Percentiles rank a stretch among this genome's conserved stretches.
phyloP scores from a whole-genome alignment of 2,797 vertebrate genomes.

The Gastrophryne carolinensis region DNA sequence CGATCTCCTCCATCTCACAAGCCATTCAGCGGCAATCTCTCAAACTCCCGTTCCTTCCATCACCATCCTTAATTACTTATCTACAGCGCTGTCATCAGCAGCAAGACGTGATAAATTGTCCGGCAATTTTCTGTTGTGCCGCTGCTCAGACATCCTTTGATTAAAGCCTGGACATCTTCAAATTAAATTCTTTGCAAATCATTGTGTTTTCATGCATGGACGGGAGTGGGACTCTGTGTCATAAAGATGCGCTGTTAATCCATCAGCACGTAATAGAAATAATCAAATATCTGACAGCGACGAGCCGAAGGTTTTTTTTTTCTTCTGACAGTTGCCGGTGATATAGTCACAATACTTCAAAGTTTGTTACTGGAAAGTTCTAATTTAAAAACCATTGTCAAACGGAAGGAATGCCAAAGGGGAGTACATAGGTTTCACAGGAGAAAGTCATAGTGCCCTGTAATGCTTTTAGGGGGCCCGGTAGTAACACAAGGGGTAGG shows the following conservation, averaged over 20 bases:
- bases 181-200: constrained; percentile 32
- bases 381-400: too few species aligned
- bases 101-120: constrained; percentile 29
- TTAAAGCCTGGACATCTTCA: constrained; percentile 4
- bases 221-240: background rate
- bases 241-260: constrained; percentile 11
- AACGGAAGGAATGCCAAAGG: too few species aligned
- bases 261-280: background rate
- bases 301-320: background rate
- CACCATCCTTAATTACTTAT: constrained; percentile 33
- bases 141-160: background rate
- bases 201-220: constrained; percentile 11
- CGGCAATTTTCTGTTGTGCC: background rate
- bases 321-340: background rate
- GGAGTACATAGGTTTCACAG: too few species aligned
- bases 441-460: too few species aligned
- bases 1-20: background rate
- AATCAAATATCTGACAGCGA: background rate
- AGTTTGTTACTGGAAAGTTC: background rate
- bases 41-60: constrained; percentile 2
- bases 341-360: background rate
- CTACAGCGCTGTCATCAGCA: constrained; percentile 11
- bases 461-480: too few species aligned
- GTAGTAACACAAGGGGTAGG: too few species aligned
- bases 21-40: constrained; percentile 31